Base-by-base conservation (phyloP, 2,797 vertebrate species). In the Sebastes kiyomatsui region DNA sequence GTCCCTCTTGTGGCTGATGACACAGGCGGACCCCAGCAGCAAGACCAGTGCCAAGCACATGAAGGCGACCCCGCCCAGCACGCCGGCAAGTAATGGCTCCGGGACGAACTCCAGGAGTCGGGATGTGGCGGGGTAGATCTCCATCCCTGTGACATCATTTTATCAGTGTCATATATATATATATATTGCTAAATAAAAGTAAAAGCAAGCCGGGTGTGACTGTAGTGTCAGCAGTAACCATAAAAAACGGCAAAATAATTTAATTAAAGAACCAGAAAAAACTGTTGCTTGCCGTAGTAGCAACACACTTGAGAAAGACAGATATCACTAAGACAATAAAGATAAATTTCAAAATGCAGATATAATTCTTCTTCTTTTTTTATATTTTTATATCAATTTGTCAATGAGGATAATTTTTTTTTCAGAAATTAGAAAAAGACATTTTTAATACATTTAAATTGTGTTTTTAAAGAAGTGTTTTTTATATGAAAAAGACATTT, bases 21-120 rank as follows among this genome's bases (percentile, higher is more conserved):
- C 68, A 86, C 96, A 99, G 86, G 97, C 97, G 0, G 94, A 95
- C 76, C 93, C 93, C 79, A 97, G 92, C 92, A 97, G 96, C 88
- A 98, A 92, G 42, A 97, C 92, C 68, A 99, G 90, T 0, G 96
- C 96, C 77, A 96, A 90, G 49, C 95, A 97, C 93, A 99, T 96
- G 92, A 98, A 97, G 79, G 95, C 97, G 68, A 97, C 94, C 0
- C 97, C 98, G 0, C 97, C 97, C 55, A 99, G 94, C 65, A 98
- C 92, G 0, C 97, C 97, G 0, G 96, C 97, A 91, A 98, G 90
- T 64, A 99, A 93, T 0, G 97, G 95, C 89, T 97, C 95, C 0
- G 97, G 97, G 75, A 96, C 93, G 0, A 95, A 93, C 82, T 97
- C 97, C 0, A 96, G 94, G 60, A 96, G 95, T 67, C 93, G 97